phyloP scores from a whole-genome alignment of 2,113 vertebrate genomes.

The Myrmophylax atrothorax region DNA sequence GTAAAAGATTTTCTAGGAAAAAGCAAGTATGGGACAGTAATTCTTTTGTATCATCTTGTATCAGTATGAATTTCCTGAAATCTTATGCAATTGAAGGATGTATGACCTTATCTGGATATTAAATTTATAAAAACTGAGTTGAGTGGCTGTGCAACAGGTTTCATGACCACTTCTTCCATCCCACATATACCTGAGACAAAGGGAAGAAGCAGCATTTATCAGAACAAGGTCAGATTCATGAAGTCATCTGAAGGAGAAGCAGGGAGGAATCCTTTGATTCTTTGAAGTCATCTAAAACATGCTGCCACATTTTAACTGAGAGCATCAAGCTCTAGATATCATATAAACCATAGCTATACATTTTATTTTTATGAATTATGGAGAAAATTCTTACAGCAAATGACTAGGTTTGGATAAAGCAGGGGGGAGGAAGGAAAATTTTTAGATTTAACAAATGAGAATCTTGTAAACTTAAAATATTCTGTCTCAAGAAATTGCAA shows the following conservation, averaged over 20 bases:
- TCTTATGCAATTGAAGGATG: background rate
- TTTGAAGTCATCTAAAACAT: background rate
- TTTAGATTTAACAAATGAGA: background rate
- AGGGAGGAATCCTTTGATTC: background rate
- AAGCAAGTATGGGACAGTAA: background rate
- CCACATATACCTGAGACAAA: background rate
- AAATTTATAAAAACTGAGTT: background rate
- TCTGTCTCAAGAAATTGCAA: background rate
- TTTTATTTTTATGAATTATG: background rate
- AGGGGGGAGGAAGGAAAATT: rapidly evolving
- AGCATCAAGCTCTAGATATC: background rate
- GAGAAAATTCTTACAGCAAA: background rate
- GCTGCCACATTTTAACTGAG: background rate
- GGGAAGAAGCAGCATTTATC: background rate
- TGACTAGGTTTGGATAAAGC: background rate
- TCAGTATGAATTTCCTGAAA: background rate
- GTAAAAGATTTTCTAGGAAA: background rate
- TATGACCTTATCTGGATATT: background rate
- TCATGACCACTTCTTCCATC: background rate
- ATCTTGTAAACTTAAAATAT: background rate
- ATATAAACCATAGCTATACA: background rate
- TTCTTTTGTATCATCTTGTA: background rate
- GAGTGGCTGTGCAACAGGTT: background rate
- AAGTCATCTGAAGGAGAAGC: background rate
- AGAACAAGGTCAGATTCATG: background rate